Percentiles rank a stretch among this genome's conserved stretches.
These are phyloP conservation scores for Epizoanthus fatuus DNA, from an alignment of 92 coral and sea anemone genomes.

Conservation along the genomic window DNA sequence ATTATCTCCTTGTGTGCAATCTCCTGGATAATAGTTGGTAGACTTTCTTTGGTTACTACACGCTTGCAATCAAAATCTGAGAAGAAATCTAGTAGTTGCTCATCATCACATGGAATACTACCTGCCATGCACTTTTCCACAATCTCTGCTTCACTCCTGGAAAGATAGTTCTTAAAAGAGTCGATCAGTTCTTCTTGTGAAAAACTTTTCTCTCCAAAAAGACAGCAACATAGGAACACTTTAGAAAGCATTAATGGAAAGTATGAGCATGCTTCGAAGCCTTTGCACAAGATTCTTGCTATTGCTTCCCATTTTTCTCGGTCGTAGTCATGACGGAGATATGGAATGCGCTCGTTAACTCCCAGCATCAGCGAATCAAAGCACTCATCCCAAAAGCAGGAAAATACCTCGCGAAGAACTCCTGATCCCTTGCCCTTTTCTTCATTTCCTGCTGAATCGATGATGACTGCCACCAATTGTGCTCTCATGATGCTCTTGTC, in stretches of 20 bases:
- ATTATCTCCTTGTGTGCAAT: constrained; percentile 49
- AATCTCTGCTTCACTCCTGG: constrained; percentile 16
- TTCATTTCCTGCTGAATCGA: constrained; percentile 41
- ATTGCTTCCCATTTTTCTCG: constrained; percentile 67
- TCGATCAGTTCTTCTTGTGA: background rate
- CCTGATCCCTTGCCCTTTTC: constrained; percentile 53
- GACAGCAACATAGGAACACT: constrained; percentile 20
- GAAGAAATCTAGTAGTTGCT: constrained; percentile 36
- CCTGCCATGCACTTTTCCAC: constrained; percentile 20
- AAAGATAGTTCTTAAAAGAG: constrained; percentile 27
- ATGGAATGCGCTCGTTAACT: constrained; percentile 50
- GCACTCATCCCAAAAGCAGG: constrained; percentile 61
- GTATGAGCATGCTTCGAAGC: constrained; percentile 18
- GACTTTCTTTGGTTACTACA: constrained; percentile 22
- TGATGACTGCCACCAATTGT: constrained; percentile 16
- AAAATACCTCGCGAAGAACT: constrained; percentile 60
- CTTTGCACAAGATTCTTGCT: constrained; percentile 61
- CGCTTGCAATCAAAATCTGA: constrained; percentile 43
- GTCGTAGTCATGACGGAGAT: constrained; percentile 62
- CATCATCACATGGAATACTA: constrained; percentile 19
- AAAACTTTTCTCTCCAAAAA: constrained; percentile 31
- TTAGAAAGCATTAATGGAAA: no score
- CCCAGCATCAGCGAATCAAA: constrained; percentile 62
- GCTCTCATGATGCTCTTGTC: no score
- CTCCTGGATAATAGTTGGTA: constrained; percentile 23